These are phyloP conservation scores for Meliscaeva auricollis DNA, from an alignment of 2,888 invertebrate species.

Conservation along the genomic window DNA sequence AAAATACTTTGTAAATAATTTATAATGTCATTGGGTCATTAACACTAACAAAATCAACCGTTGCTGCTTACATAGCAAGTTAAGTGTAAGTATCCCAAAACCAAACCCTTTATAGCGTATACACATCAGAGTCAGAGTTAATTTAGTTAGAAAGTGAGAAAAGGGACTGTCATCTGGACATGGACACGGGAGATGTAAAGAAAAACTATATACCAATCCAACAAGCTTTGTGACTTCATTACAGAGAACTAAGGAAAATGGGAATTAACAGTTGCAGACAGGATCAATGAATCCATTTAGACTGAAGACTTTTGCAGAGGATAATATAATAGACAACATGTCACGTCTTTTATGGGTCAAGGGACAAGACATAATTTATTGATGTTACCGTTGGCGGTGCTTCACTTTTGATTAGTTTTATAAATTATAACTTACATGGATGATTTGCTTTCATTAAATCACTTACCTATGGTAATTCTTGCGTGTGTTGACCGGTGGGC, in stretches of 20 bases:
- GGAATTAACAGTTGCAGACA: not conserved
- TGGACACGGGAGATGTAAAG: not conserved
- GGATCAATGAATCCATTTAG: conserved; percentile 22
- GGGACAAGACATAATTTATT: not conserved
- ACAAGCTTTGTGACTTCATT: not conserved
- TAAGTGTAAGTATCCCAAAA: not conserved
- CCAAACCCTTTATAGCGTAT: not conserved
- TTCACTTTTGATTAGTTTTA: too few relatives aligned
- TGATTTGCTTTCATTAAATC: too few relatives aligned
- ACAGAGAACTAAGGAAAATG: not conserved
- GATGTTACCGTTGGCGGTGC: not conserved
- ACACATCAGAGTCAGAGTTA: conserved; percentile 43
- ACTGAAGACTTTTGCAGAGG: conserved; percentile 3
- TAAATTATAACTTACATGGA: too few relatives aligned
- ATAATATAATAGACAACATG: not conserved
- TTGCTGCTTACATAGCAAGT: not conserved
- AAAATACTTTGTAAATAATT: conserved; percentile 25
- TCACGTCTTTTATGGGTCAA: not conserved
- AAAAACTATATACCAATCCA: not conserved
- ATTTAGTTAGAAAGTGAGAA: conserved; percentile 62
- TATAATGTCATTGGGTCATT: conserved; percentile 34
- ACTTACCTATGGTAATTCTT: too few relatives aligned
- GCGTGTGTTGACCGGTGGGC: too few relatives aligned
- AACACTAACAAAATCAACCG: not conserved
- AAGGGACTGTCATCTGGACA: conserved; percentile 62